phyloP scores from a whole-genome alignment of 2,113 vertebrate species.

The Candoia aspera region DNA sequence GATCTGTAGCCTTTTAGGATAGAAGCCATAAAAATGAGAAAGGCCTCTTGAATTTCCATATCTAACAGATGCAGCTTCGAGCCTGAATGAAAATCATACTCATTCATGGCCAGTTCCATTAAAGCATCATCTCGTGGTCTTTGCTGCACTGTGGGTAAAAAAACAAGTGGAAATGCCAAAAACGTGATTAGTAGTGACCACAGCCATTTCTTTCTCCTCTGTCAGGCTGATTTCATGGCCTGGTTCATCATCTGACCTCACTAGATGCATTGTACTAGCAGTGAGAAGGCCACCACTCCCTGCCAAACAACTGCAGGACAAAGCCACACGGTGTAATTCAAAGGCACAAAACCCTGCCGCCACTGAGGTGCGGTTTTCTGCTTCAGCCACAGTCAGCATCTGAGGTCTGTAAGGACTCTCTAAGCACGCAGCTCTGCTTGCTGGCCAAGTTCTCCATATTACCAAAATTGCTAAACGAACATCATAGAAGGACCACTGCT shows the following conservation, averaged over 20 bases:
- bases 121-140: slow-evolving; percentile 89
- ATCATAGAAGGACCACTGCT: not conserved
- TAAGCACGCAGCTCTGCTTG: not conserved
- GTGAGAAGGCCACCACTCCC: not conserved
- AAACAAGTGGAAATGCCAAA: slow-evolving; percentile 13
- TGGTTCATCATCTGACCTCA: not conserved
- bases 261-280: not conserved
- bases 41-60: slow-evolving; percentile 97
- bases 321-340: not conserved
- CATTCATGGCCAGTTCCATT: slow-evolving; percentile 87
- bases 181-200: not conserved
- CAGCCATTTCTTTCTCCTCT: not conserved
- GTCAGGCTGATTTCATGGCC: not conserved
- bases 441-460: not conserved
- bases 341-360: not conserved
- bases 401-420: not conserved
- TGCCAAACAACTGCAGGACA: not conserved
- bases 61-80: slow-evolving; percentile 91
- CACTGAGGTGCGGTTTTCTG: not conserved
- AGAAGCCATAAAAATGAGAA: slow-evolving; percentile 96
- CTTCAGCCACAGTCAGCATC: not conserved
- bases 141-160: slow-evolving; percentile 83
- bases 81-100: slow-evolving; percentile 86
- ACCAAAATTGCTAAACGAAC: not conserved
- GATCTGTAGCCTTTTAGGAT: slow-evolving; percentile 96